Evolutionary conservation across 2,113 vertebrate genomes (phyloP), one percentile per base, ranked within the genome.

Genomic region (Passer montanus): DNA sequence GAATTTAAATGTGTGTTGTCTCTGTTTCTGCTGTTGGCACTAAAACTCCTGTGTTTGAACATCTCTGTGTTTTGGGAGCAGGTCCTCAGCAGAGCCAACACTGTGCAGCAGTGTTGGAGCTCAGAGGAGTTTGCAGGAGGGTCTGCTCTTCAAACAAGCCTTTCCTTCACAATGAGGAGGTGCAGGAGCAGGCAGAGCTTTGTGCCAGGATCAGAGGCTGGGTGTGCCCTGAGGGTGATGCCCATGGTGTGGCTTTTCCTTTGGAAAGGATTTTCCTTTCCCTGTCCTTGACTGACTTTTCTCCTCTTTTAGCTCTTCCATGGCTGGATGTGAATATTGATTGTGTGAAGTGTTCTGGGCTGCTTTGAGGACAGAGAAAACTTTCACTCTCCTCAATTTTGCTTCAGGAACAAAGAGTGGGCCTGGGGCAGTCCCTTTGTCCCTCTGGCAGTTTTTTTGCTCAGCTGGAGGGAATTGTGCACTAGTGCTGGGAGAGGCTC

Each of bases 141-240:
- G 13, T 85, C 16, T 77, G 39, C 22, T 39, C 66, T 70, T 74
- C 56, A 7, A 15, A 70, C 37, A 93, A 5, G 28, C 4, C 19
- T 47, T 73, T 52, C 2, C 15, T 24, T 58, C 23, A 1, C 2
- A 2, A 0, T 11, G 9, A 72, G 50, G 59, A 66, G n/a, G 1
- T 16, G 14, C 1, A 3, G 1, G 17, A 2, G 8, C 39, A 52
- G 59, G 53, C 83, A 58, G 83, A 76, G 76, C 44, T 93, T 7
- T 4, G 44, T 68, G 35, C 33, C 43, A 47, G 63, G 41, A 6
- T 37, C 13, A 4, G 49, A 8, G 73, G 43, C 67, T 56, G 46
- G 31, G 11, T 13, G 44, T 52, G 55, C 22, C 18, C 23, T 43
- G 19, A 41, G 72, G 73, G 8, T n/a, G 60, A 9, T 91, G 55